Evolutionary conservation across 1,140 invertebrate genomes (phyloP).

Genomic region (Eubasilissa regina): DNA sequence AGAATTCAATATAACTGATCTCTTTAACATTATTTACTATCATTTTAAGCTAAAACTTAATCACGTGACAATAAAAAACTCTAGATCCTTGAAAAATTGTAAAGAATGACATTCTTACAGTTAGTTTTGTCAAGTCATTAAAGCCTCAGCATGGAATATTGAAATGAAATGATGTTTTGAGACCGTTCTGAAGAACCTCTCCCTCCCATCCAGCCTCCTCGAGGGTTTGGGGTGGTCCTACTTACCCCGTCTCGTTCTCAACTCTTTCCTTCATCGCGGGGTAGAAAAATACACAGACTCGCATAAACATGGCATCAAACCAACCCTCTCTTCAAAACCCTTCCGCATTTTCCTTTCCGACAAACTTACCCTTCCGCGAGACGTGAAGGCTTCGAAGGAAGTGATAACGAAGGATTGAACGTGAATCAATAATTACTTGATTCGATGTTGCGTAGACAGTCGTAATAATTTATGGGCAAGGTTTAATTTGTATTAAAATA

Average conservation of each 20-base stretch:
- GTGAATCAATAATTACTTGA: too few relatives aligned
- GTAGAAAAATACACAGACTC: constrained; percentile 54
- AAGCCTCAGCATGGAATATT: constrained; percentile 54
- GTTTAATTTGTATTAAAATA: too few relatives aligned
- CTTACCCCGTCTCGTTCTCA: constrained; percentile 53
- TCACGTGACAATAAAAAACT: too few relatives aligned
- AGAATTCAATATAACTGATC: too few relatives aligned
- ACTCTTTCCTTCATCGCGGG: constrained; percentile 54
- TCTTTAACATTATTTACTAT: too few relatives aligned
- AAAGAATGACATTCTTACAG: constrained; percentile 37
- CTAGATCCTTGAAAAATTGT: too few relatives aligned
- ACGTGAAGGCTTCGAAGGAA: constrained; percentile 49
- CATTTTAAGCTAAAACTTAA: too few relatives aligned
- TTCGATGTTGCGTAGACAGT: too few relatives aligned
- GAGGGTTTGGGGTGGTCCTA: constrained; percentile 24
- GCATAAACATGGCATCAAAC: constrained; percentile 57
- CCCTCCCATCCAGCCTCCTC: constrained; percentile 9
- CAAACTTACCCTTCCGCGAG: constrained; percentile 56
- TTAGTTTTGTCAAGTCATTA: constrained; percentile 49
- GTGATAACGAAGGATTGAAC: constrained; percentile 39
- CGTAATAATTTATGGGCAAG: too few relatives aligned
- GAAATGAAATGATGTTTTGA: constrained; percentile 57
- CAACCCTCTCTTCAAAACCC: constrained; percentile 57
- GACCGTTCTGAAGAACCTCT: constrained; percentile 33
- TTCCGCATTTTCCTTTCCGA: constrained; percentile 58